These are phyloP conservation scores for Halichondria panicea DNA, from an alignment of 37 sponge, comb jelly and placozoan genomes.

Conservation along the genomic window DNA sequence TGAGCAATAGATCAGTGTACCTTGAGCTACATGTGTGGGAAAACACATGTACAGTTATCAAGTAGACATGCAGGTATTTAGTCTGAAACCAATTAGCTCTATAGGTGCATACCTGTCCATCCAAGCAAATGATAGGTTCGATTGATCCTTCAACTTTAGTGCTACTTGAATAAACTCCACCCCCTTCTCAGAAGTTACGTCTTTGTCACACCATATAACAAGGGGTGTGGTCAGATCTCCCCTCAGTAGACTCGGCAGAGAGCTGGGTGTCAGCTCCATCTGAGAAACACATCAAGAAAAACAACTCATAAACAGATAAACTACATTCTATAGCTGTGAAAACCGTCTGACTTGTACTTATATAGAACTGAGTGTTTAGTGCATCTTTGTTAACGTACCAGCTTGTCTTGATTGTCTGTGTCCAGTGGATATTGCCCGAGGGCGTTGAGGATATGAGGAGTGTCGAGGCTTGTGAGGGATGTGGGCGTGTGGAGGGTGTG, in stretches of 20 bases:
- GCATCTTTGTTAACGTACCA: background rate
- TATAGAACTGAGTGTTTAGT: background rate
- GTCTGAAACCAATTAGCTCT: background rate
- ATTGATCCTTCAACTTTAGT: background rate
- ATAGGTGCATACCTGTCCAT: slow-evolving; percentile 20
- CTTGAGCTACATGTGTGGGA: background rate
- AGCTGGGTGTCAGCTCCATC: slow-evolving; percentile 31
- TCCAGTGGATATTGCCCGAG: slow-evolving; percentile 9
- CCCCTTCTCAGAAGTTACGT: background rate
- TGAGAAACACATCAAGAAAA: background rate
- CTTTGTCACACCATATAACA: slow-evolving; percentile 39
- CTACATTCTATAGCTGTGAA: background rate
- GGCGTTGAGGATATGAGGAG: slow-evolving; percentile 25
- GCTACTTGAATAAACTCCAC: background rate
- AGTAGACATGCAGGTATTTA: too few relatives aligned
- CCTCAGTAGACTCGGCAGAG: slow-evolving; percentile 24
- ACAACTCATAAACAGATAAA: background rate
- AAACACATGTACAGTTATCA: too few relatives aligned
- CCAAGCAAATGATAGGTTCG: slow-evolving; percentile 28
- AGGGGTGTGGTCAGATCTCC: slow-evolving; percentile 7
- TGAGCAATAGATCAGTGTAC: background rate
- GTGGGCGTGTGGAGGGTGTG: slow-evolving; percentile 3
- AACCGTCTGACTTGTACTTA: background rate
- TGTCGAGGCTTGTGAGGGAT: slow-evolving; percentile 15
- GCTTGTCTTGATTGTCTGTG: background rate